Base-by-base conservation (phyloP, 2,113 vertebrate species). In the Terrapene triunguis region DNA sequence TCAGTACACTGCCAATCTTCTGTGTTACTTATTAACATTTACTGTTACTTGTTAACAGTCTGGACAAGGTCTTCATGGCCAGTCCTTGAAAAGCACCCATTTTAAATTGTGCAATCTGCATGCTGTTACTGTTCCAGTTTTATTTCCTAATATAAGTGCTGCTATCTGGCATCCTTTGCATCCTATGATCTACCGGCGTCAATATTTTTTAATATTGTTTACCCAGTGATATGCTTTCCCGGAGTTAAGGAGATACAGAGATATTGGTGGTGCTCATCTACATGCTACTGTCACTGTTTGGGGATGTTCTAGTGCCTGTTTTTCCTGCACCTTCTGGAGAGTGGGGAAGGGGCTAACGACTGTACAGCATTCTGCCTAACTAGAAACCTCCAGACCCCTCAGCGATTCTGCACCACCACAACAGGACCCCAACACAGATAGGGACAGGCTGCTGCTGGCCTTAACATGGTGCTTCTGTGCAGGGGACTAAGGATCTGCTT, bases 341-440 rank as follows among this genome's bases (percentile, higher is more conserved):
- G 0, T 65, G 0, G 1, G 16, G 32, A 76, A 80, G 17, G 54
- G 16, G 9, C 47, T 59, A 38, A 44, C 57, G 65, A 11, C 90
- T 42, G 35, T 62, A n/a, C 0, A 0, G 14, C 1, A 1, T 48
- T 32, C 51, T 78, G 59, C 22, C 78, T 84, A 92, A 89, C 86
- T 74, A 62, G 82, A 94, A 88, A 85, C 80, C 84, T 95, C 92
- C 89, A 44, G 82, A 50, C 27, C 2, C 44, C 42, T 59, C 5
- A 0, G n/a, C n/a, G 85, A 89, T 65, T 59, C 11, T 84, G 42
- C 14, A 3, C 8, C 0, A 0, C 80, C 87, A 17, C 0, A 0
- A 54, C 35, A 0, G 0, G 74, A 38, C 53, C n/a, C 38, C 0
- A 53, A 32, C 21, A n/a, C 1, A 69, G 3, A 0, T 25, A 9